phyloP scores from a whole-genome alignment of 2,888 invertebrate species.

The Drosophila barbarae region DNA sequence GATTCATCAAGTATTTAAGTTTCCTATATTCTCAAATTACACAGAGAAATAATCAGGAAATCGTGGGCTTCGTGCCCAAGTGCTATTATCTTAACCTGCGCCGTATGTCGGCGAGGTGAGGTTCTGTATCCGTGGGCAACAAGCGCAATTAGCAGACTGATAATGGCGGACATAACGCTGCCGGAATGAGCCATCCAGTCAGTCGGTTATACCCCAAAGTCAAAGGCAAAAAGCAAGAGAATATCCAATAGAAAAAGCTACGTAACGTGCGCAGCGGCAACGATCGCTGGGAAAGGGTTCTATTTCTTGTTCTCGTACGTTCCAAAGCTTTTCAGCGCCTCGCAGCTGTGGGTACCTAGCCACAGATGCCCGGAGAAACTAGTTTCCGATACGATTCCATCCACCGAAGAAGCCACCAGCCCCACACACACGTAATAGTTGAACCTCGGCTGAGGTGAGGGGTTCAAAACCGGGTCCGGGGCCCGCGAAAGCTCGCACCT shows the following conservation, averaged over 20 bases:
- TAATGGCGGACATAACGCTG: constrained; percentile 4
- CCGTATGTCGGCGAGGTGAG: constrained; percentile 1
- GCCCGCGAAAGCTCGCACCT: constrained; percentile 6
- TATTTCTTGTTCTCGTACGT: constrained; percentile 26
- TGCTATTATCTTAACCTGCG: constrained; percentile 15
- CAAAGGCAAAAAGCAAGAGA: background rate
- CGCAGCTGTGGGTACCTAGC: constrained; percentile 10
- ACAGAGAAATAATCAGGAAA: background rate
- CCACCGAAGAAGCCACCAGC: constrained; percentile 7
- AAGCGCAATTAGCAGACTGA: constrained; percentile 32
- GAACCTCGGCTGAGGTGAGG: constrained; percentile 5
- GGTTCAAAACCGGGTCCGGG: constrained; percentile 11
- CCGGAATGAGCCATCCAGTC: constrained; percentile 1
- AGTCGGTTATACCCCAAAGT: constrained; percentile 23
- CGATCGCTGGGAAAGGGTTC: constrained; percentile 30
- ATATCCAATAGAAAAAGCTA: background rate
- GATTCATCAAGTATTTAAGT: background rate
- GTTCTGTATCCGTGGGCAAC: constrained; percentile 8
- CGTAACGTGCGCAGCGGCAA: constrained; percentile 21
- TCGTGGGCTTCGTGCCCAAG: constrained; percentile 10
- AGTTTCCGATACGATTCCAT: constrained; percentile 10
- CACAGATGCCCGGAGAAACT: constrained; percentile 10
- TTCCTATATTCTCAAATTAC: background rate
- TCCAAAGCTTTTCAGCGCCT: constrained; percentile 18
- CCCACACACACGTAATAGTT: constrained; percentile 27